Percentiles rank a stretch among this genome's conserved stretches.
Conservation (phyloP, 1,140 invertebrate species). For the Lanistes nyassanus region DNA sequence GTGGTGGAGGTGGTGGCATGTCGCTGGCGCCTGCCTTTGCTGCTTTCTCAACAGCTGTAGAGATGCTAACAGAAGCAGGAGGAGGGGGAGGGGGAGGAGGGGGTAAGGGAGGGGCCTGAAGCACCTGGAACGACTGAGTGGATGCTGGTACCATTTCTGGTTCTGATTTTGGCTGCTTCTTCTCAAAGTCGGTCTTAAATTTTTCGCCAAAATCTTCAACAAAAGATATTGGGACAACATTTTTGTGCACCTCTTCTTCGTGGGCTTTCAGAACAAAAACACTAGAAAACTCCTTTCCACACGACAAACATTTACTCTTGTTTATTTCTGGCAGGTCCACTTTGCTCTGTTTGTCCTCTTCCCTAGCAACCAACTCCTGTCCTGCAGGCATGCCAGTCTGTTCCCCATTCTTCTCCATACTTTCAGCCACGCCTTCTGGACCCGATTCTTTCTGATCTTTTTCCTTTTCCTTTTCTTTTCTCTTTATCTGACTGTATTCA, state of each 20-base stretch:
- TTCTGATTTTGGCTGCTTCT: constrained; percentile 53
- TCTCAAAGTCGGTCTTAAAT: constrained; percentile 67
- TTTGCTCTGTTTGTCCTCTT: constrained; percentile 36
- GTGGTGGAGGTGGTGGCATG: constrained; percentile 57
- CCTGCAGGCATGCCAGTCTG: not conserved
- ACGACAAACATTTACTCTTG: constrained; percentile 84
- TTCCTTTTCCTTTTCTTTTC: constrained; percentile 49
- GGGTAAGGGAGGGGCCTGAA: not conserved
- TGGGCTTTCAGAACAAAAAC: constrained; percentile 96
- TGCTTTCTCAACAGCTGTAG: constrained; percentile 21
- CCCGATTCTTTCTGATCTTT: constrained; percentile 40
- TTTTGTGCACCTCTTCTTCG: constrained; percentile 93
- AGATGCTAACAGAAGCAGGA: constrained; percentile 51
- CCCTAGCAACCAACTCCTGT: constrained; percentile 29
- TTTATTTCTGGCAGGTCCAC: constrained; percentile 74
- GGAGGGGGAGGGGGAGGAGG: constrained; percentile 19
- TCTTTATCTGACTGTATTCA: constrained; percentile 82
- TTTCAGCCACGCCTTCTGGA: constrained; percentile 25
- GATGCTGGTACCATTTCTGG: not conserved
- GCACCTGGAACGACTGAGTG: not conserved
- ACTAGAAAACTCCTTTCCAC: constrained; percentile 93
- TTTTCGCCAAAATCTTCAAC: constrained; percentile 92
- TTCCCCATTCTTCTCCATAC: constrained; percentile 32
- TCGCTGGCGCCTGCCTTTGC: constrained; percentile 36
- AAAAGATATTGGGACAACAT: constrained; percentile 87